These are phyloP conservation scores for Axinella damicornis DNA, from an alignment of 37 sponge, comb jelly and placozoan genomes.

Conservation along the genomic window DNA sequence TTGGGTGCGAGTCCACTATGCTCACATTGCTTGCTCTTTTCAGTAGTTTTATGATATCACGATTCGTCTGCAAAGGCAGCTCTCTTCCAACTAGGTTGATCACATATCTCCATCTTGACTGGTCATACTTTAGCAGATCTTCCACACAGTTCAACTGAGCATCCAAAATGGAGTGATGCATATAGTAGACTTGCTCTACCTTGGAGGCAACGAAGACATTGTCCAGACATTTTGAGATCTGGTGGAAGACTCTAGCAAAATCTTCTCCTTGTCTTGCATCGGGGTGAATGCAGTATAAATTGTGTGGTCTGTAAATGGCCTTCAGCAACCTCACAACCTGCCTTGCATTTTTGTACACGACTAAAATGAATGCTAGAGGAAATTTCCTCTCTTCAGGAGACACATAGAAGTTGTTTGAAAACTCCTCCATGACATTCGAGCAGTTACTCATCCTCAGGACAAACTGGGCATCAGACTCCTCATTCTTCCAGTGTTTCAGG, in stretches of 20 bases:
- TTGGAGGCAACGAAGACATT: conserved; percentile 25
- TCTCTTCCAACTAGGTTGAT: conserved; percentile 57
- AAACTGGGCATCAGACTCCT: too few relatives aligned
- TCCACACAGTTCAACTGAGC: conserved; percentile 1
- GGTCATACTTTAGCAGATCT: too few relatives aligned
- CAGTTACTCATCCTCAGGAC: conserved; percentile 1
- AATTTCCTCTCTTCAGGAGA: conserved; percentile 23
- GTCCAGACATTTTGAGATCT: conserved; percentile 25
- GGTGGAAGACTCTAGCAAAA: conserved; percentile 5
- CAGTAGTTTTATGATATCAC: conserved; percentile 30
- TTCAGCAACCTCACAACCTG: conserved; percentile 37
- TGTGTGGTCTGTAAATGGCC: conserved; percentile 47
- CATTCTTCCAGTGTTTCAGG: too few relatives aligned
- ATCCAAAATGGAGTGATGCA: not conserved
- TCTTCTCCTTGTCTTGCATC: conserved; percentile 9
- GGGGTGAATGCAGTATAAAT: conserved; percentile 36
- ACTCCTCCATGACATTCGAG: not conserved
- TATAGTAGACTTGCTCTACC: not conserved
- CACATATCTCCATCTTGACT: conserved; percentile 36
- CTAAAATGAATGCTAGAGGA: conserved; percentile 27
- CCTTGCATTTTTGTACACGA: conserved; percentile 1
- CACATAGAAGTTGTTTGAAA: conserved; percentile 32
- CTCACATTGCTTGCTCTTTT: not conserved
- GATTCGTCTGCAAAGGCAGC: conserved; percentile 53
- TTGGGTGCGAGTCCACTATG: too few relatives aligned